Conservation (phyloP, 2,797 vertebrate species). For the Sebastes minor region DNA sequence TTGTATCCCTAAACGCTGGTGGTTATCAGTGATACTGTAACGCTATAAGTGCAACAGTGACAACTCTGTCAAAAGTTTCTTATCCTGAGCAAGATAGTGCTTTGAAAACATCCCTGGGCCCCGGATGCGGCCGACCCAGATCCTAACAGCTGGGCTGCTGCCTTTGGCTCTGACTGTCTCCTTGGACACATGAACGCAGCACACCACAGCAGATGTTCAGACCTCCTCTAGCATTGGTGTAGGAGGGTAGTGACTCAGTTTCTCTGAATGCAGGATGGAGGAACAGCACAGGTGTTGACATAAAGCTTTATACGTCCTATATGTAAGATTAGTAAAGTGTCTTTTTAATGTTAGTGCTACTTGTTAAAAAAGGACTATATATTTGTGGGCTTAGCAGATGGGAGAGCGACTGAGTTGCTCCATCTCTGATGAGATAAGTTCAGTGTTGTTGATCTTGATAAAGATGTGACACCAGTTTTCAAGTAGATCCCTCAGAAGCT, state of each 20-base stretch:
- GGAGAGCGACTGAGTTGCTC: background rate
- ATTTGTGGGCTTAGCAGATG: background rate
- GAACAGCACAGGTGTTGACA: background rate
- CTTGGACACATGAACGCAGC: slow-evolving; percentile 54
- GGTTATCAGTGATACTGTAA: background rate
- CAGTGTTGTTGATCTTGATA: slow-evolving; percentile 51
- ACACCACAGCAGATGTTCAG: slow-evolving; percentile 72
- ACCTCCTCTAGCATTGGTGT: slow-evolving; percentile 52
- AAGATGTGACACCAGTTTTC: slow-evolving; percentile 58
- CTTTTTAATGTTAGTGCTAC: background rate
- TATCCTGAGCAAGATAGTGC: slow-evolving; percentile 5
- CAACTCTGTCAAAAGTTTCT: slow-evolving; percentile 19
- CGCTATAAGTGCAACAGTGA: background rate
- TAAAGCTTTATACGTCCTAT: background rate
- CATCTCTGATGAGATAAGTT: slow-evolving; percentile 41
- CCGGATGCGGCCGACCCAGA: slow-evolving; percentile 39
- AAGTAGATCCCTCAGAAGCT: slow-evolving; percentile 64
- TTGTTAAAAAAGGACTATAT: background rate
- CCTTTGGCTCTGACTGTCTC: slow-evolving; percentile 64
- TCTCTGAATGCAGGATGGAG: slow-evolving; percentile 17
- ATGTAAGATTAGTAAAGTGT: background rate
- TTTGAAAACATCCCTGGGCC: slow-evolving; percentile 46
- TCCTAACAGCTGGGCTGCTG: slow-evolving; percentile 69
- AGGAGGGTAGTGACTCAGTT: slow-evolving; percentile 23
- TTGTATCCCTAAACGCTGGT: background rate